A percentile compares a stretch with the other conserved stretches of the same genome.
Conservation (phyloP, 1,140 invertebrate genomes). For the Centruroides sculpturatus region DNA sequence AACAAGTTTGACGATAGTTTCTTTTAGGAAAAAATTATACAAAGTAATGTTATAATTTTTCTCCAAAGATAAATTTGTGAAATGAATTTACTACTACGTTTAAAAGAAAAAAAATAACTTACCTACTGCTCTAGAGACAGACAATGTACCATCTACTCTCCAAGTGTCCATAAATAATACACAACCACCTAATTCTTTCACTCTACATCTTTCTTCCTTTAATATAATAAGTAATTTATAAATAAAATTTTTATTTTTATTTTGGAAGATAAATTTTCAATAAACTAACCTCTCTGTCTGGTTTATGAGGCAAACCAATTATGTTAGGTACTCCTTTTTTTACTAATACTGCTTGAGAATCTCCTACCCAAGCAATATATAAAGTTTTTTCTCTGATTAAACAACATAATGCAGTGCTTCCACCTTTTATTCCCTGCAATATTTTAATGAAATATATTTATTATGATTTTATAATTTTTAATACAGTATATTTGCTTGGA, state of each 20-base stretch:
- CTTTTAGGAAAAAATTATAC: too few species aligned
- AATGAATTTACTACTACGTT: too few species aligned
- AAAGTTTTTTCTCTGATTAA: conserved; percentile 48
- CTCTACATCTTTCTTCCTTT: conserved; percentile 64
- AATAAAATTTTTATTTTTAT: too few species aligned
- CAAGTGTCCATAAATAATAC: conserved; percentile 54
- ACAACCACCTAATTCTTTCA: conserved; percentile 54
- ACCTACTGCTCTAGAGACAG: conserved; percentile 80
- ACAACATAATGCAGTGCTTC: conserved; percentile 63
- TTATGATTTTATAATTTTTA: too few species aligned
- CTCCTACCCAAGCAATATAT: conserved; percentile 80
- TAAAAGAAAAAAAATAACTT: conserved; percentile 20
- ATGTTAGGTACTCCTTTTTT: conserved; percentile 48
- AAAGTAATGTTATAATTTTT: too few species aligned
- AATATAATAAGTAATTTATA: too few species aligned
- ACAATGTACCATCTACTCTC: conserved; percentile 69
- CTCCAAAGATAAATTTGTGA: too few species aligned
- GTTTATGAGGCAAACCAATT: conserved; percentile 76
- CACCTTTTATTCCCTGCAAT: conserved; percentile 14
- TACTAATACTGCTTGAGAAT: conserved; percentile 76
- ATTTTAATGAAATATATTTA: too few species aligned
- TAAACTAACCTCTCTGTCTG: conserved; percentile 50
- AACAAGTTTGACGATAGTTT: too few species aligned
- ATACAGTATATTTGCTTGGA: too few species aligned
- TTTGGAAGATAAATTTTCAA: background rate